phyloP scores from a whole-genome alignment of 1,140 invertebrate genomes.

The Drosophila ananassae region DNA sequence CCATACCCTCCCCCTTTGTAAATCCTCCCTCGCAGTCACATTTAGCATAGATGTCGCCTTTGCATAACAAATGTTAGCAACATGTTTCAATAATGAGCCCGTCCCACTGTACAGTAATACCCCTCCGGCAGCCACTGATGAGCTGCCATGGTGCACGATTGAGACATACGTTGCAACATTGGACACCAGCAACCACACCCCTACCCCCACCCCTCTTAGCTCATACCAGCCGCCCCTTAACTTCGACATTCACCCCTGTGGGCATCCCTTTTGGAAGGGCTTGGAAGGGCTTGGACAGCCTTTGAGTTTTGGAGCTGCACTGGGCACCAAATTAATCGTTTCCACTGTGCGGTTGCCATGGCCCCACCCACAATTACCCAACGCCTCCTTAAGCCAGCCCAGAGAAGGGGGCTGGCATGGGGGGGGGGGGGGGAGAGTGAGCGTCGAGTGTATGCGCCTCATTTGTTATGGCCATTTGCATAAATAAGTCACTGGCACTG shows the following conservation, averaged over 20 bases:
- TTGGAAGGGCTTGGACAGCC: slow-evolving; percentile 45
- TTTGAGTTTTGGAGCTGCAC: slow-evolving; percentile 25
- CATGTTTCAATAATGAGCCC: slow-evolving; percentile 78
- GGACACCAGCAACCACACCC: slow-evolving; percentile 2
- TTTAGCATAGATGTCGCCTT: slow-evolving; percentile 76
- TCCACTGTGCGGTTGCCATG: slow-evolving; percentile 64
- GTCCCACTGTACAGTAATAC: slow-evolving; percentile 21
- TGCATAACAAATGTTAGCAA: slow-evolving; percentile 78
- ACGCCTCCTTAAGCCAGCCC: background rate
- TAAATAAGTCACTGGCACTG: slow-evolving; percentile 77
- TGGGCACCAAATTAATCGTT: slow-evolving; percentile 76
- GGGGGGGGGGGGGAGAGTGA: background rate
- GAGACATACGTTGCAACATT: slow-evolving; percentile 63
- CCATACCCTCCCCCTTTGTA: background rate
- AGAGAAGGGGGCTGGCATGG: background rate
- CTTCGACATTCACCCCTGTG: background rate
- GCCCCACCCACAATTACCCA: slow-evolving; percentile 2
- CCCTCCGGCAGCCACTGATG: slow-evolving; percentile 35
- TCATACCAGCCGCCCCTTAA: no score
- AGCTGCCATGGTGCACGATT: slow-evolving; percentile 58
- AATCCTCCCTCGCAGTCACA: slow-evolving; percentile 18
- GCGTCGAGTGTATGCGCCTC: slow-evolving; percentile 67
- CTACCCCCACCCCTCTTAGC: background rate
- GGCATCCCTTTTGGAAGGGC: slow-evolving; percentile 42
- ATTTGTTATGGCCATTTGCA: slow-evolving; percentile 81